Percentiles rank a stretch among this genome's conserved stretches.
Conservation (phyloP, 2,113 vertebrate genomes). For the Maccullochella peelii region DNA sequence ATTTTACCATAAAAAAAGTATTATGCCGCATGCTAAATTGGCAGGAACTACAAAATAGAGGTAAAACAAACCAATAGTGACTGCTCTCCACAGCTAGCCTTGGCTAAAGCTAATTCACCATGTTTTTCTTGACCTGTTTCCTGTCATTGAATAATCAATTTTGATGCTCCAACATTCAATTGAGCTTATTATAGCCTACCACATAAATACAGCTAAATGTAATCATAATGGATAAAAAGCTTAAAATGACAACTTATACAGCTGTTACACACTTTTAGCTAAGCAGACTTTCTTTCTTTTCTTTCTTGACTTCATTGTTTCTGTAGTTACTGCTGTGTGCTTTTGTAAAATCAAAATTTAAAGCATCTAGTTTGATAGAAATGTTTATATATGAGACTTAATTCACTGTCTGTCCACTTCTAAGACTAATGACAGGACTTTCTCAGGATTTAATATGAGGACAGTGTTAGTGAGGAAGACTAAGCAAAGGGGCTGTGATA, state of each 20-base stretch:
- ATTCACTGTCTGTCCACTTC: background rate
- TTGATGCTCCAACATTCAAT: too few species aligned
- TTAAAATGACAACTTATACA: too few species aligned
- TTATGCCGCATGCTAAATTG: background rate
- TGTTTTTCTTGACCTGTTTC: too few species aligned
- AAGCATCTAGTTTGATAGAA: background rate
- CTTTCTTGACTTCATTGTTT: background rate
- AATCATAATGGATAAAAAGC: background rate
- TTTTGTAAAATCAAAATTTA: background rate
- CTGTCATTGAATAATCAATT: too few species aligned
- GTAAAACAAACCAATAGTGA: background rate
- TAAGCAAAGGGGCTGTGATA: background rate
- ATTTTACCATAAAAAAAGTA: too few species aligned
- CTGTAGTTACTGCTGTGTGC: background rate
- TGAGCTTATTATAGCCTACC: too few species aligned
- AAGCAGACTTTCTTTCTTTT: too few species aligned
- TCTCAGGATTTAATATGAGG: background rate
- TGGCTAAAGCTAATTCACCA: too few species aligned
- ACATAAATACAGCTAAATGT: too few species aligned
- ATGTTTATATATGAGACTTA: background rate
- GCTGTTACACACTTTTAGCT: background rate
- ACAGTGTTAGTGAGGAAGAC: background rate
- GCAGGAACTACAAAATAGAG: background rate
- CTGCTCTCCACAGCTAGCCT: too few species aligned
- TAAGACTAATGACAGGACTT: background rate